Percentiles rank a stretch among this genome's conserved stretches.
Conservation (phyloP, 2,888 invertebrate genomes). For the Folsomia manolachei region DNA sequence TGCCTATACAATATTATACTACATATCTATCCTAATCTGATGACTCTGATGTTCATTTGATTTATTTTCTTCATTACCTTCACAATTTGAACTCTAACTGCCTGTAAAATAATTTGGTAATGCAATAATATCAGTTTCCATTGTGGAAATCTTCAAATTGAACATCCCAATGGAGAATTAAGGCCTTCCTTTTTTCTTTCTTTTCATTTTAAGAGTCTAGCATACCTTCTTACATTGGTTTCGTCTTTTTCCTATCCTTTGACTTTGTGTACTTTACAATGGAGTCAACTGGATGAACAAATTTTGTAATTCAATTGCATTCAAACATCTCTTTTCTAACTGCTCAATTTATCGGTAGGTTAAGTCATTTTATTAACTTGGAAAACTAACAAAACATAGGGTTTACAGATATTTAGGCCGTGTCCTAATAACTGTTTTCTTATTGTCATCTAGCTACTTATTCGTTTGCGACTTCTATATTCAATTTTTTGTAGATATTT, state of each 20-base stretch:
- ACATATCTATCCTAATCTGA: constrained; percentile 46
- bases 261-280: not conserved
- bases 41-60: constrained; percentile 52
- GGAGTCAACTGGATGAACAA: not conserved
- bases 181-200: constrained; percentile 3
- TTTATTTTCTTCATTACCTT: constrained; percentile 52
- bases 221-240: constrained; percentile 7
- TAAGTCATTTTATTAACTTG: not conserved
- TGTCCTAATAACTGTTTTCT: too few relatives aligned
- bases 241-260: not conserved
- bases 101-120: constrained; percentile 52
- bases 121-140: constrained; percentile 52
- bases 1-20: constrained; percentile 7
- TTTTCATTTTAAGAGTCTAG: too few relatives aligned
- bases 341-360: not conserved
- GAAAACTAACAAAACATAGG: too few relatives aligned
- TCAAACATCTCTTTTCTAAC: not conserved
- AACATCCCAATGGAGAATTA: constrained; percentile 48
- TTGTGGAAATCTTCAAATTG: constrained; percentile 49
- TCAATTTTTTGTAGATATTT: too few relatives aligned
- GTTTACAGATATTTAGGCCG: too few relatives aligned
- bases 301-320: not conserved
- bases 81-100: constrained; percentile 52
- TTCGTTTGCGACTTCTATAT: too few relatives aligned
- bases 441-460: too few relatives aligned